These are phyloP conservation scores for Calyptomena viridis DNA, from an alignment of 2,113 vertebrate genomes.

Conservation along the genomic window DNA sequence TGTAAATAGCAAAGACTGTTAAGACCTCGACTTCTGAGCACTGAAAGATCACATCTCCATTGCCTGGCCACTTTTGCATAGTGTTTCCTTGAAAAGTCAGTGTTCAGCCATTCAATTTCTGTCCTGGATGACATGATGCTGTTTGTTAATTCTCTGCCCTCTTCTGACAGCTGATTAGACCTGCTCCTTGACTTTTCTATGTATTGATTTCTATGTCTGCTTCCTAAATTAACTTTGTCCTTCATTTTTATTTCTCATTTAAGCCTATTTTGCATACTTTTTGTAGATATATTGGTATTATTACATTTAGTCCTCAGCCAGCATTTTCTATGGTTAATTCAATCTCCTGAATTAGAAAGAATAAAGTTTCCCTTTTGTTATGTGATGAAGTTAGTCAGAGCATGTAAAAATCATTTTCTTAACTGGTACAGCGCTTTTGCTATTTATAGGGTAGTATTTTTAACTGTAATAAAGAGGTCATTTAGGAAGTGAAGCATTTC, in stretches of 20 bases:
- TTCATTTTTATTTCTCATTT: not conserved
- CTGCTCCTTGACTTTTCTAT: not conserved
- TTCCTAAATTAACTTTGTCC: not conserved
- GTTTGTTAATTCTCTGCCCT: not conserved
- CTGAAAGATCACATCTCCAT: not conserved
- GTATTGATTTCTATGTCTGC: not conserved
- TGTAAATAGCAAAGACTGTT: not conserved
- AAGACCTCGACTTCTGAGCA: not conserved
- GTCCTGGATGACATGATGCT: not conserved
- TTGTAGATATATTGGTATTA: not conserved
- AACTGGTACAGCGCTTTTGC: not conserved
- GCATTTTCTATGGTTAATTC: not conserved
- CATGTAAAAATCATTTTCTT: not conserved
- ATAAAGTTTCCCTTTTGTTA: slow-evolving; percentile 6
- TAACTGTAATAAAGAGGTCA: slow-evolving; percentile 20
- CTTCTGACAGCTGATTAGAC: not conserved
- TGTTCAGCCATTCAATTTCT: not conserved
- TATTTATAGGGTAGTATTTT: slow-evolving; percentile 45
- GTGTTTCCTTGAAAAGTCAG: not conserved
- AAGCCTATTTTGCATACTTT: not conserved
- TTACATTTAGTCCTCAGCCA: not conserved
- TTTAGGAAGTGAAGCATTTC: not conserved
- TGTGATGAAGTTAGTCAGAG: not conserved
- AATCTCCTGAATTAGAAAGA: not conserved
- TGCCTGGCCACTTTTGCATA: not conserved